Percentiles rank a stretch among this genome's conserved stretches.
phyloP scores from a whole-genome alignment of 2,888 invertebrate species.

The Diadegma fenestrale region DNA sequence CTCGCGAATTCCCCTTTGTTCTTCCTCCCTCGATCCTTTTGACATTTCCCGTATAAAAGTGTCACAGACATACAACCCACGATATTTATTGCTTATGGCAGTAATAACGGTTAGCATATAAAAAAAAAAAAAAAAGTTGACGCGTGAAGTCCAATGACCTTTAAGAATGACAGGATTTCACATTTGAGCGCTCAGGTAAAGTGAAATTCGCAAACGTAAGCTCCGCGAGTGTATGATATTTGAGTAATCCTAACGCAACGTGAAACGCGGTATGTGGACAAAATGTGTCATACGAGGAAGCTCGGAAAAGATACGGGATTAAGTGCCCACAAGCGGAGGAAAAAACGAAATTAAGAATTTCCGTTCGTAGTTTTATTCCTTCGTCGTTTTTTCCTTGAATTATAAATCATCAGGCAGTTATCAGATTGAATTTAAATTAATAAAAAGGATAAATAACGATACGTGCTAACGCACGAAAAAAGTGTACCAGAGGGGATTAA shows the following conservation, averaged over 20 bases:
- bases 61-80: slow-evolving; percentile 2
- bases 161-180: slow-evolving; percentile 44
- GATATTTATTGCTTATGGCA: neutral
- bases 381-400: neutral
- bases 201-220: slow-evolving; percentile 54
- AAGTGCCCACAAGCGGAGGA: neutral
- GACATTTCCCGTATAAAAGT: slow-evolving; percentile 63
- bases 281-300: slow-evolving; percentile 29
- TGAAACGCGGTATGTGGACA: slow-evolving; percentile 4
- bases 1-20: slow-evolving; percentile 55
- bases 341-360: slow-evolving; percentile 3
- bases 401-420: slow-evolving; percentile 13
- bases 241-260: slow-evolving; percentile 59
- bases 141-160: slow-evolving; percentile 66
- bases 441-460: slow-evolving; percentile 36
- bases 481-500: slow-evolving; percentile 28
- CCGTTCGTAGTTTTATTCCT: neutral
- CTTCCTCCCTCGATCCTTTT: slow-evolving; percentile 46
- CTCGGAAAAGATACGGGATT: slow-evolving; percentile 31
- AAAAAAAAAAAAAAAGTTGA: slow-evolving; percentile 37
- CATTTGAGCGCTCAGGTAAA: slow-evolving; percentile 41
- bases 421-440: slow-evolving; percentile 27
- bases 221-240: slow-evolving; percentile 52
- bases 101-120: slow-evolving; percentile 12
- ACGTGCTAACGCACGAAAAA: neutral